Percentiles rank a stretch among this genome's conserved stretches.
phyloP scores from a whole-genome alignment of 2,113 vertebrate species.

The Condylura cristata region DNA sequence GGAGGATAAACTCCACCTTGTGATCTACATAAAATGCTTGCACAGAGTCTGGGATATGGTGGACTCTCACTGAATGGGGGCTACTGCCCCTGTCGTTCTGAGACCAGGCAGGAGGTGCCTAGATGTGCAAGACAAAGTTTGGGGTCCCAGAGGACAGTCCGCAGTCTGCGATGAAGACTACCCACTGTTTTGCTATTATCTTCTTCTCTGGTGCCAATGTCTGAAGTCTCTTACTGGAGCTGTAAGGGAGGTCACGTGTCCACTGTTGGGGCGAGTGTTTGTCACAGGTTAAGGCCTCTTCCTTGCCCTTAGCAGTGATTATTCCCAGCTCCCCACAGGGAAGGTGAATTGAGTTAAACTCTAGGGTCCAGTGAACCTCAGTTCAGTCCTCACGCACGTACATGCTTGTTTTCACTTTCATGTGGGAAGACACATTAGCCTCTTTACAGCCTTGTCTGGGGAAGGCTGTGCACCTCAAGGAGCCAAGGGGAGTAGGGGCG shows the following conservation, averaged over 20 bases:
- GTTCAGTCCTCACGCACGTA: not conserved
- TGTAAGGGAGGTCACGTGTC: not conserved
- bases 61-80: not conserved
- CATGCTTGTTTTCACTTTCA: not conserved
- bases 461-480: not conserved
- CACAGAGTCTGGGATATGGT: not conserved
- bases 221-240: not conserved
- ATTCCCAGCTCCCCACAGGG: not conserved
- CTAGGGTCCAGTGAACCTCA: not conserved
- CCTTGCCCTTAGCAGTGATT: not conserved
- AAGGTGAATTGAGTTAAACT: not conserved
- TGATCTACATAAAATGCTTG: not conserved
- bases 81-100: not conserved
- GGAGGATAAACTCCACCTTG: not conserved
- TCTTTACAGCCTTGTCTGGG: not conserved
- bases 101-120: not conserved
- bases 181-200: rapidly evolving
- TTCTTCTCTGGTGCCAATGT: not conserved
- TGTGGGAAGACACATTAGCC: not conserved
- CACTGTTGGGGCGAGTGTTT: not conserved
- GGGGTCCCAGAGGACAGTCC: not conserved
- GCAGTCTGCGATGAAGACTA: rapidly evolving
- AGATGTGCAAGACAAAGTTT: not conserved
- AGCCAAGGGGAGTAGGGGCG: not conserved
- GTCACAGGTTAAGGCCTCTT: not conserved